Evolutionary conservation across 2,113 vertebrate species (phyloP).

Genomic region (Dipodomys spectabilis): DNA sequence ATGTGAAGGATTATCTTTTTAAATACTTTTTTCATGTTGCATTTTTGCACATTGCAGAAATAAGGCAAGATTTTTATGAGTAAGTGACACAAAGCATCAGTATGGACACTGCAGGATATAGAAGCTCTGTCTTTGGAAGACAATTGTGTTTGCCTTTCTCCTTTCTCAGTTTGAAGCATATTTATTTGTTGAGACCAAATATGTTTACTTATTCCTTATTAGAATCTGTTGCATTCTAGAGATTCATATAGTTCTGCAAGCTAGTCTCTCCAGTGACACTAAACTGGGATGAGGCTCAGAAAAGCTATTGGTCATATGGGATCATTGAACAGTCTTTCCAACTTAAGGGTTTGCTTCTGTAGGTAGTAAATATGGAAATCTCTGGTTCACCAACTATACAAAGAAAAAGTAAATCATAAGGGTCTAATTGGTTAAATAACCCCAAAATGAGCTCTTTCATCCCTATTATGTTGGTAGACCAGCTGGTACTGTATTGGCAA

Average conservation of each 20-base stretch:
- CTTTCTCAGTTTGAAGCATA: constrained; percentile 19
- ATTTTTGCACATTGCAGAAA: neutral
- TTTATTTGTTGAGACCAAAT: constrained; percentile 33
- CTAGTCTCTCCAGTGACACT: neutral
- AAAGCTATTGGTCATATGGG: neutral
- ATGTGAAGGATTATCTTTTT: neutral
- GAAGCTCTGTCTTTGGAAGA: constrained; percentile 6
- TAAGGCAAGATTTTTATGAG: neutral
- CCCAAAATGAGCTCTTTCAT: neutral
- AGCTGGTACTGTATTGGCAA: neutral
- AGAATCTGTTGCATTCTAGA: neutral
- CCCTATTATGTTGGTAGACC: neutral
- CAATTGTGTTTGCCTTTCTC: constrained; percentile 32
- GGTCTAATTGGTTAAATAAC: neutral
- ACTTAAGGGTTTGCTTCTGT: neutral
- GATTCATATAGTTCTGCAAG: neutral
- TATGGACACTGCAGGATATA: neutral
- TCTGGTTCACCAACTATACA: neutral
- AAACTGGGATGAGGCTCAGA: neutral
- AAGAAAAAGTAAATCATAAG: neutral
- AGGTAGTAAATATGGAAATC: neutral
- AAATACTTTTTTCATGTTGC: neutral
- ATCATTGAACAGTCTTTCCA: neutral
- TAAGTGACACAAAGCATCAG: neutral
- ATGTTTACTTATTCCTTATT: neutral